phyloP scores from a whole-genome alignment of 2,888 invertebrate species.

The Tetrapedia diversipes region DNA sequence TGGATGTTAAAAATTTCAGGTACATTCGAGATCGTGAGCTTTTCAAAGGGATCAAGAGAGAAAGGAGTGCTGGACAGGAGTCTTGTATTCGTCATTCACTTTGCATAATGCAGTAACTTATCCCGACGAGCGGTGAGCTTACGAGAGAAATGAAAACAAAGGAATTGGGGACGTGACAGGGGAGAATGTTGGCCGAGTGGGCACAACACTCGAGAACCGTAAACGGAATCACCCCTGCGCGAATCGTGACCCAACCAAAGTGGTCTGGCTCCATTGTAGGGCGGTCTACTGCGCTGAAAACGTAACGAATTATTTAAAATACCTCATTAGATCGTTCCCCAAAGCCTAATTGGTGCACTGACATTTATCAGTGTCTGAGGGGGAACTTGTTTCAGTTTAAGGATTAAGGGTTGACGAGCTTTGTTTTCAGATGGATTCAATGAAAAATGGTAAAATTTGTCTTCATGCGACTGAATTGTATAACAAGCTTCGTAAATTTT shows the following conservation, averaged over 20 bases:
- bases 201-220: constrained; percentile 43
- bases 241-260: constrained; percentile 30
- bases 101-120: constrained; percentile 57
- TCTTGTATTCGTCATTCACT: constrained; percentile 37
- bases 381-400: constrained; percentile 4
- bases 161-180: constrained; percentile 28
- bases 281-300: constrained; percentile 64
- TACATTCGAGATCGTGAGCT: not conserved
- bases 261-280: constrained; percentile 59
- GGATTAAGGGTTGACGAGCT: not conserved
- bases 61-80: not conserved
- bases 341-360: constrained; percentile 38
- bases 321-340: constrained; percentile 63
- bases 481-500: too few species aligned
- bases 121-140: constrained; percentile 34
- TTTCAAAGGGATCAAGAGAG: constrained; percentile 1
- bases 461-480: too few species aligned
- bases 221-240: constrained; percentile 39
- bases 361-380: constrained; percentile 17
- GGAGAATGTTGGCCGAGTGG: constrained; percentile 1
- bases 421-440: not conserved
- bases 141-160: constrained; percentile 55
- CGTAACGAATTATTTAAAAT: constrained; percentile 73
- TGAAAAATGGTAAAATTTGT: too few species aligned
- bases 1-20: too few species aligned